phyloP scores from a whole-genome alignment of 2,797 vertebrate species.

The Oreochromis mossambicus region DNA sequence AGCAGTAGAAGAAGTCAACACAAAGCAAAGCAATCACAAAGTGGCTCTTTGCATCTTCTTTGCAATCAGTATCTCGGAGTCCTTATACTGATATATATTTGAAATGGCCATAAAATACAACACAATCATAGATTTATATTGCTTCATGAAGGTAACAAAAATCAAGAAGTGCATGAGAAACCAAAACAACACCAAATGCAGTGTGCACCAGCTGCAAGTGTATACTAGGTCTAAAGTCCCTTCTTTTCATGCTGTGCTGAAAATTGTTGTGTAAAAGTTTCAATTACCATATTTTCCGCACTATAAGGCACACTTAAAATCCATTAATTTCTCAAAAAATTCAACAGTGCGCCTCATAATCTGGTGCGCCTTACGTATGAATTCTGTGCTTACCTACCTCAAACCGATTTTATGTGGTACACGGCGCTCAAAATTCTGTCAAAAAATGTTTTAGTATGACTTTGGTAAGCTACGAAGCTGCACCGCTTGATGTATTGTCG shows the following conservation, averaged over 20 bases:
- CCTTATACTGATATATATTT: not conserved
- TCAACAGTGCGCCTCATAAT: not conserved
- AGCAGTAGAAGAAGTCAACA: not conserved
- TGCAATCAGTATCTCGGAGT: not conserved
- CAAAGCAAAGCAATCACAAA: not conserved
- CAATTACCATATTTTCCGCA: not conserved
- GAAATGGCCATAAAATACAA: not conserved
- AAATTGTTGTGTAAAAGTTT: not conserved
- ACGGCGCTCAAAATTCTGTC: accelerated
- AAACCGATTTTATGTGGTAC: not conserved
- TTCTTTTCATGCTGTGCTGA: not conserved
- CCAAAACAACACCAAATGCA: not conserved
- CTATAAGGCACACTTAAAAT: not conserved
- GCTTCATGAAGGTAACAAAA: not conserved
- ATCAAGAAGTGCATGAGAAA: not conserved
- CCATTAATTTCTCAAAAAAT: not conserved
- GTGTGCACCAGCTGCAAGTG: not conserved
- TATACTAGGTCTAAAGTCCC: not conserved
- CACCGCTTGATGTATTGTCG: accelerated
- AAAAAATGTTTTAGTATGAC: not conserved
- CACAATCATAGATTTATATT: not conserved
- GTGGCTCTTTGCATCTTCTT: not conserved
- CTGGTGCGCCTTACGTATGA: accelerated
- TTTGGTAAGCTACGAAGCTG: not conserved
- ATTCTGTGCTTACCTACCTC: not conserved